Base-by-base conservation (phyloP, 53 echinoderm and acorn worm genomes). In the Apostichopus leukothele region DNA sequence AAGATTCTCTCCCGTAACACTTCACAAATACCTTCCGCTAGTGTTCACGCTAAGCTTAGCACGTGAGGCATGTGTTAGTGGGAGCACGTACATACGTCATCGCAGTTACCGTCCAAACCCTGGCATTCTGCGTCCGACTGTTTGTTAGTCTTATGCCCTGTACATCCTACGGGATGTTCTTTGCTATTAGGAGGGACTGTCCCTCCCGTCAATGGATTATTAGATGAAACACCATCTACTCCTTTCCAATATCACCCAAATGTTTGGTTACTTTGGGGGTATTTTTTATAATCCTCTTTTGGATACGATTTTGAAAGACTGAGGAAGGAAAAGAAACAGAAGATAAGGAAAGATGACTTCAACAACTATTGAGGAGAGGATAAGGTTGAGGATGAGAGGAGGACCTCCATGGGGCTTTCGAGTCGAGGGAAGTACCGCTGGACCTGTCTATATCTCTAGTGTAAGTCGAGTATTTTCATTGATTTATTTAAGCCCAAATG, bases 101-200 rank as follows among this genome's bases (percentile, higher is more conserved):
- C 21, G 14, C 14, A 9, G 57, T 27, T 25, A 63, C 59, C 51
- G 1, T 27, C 18, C 71, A n/a, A 18, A 14, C 71, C n/a, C n/a
- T 85, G 85, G 52, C 85, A 85, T 85, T 85, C 85, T 85, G 50
- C 27, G 85, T 85, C 63, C 85, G 85, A 50, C 85, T 85, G 83
- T 83, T 60, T 57, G 85, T 14, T 85, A 59, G 67, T 67, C 77
- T 52, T 13, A 7, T 25, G 50, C 12, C 85, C 27, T 22, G 22
- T 85, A 87, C 88, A 87, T 87, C 88, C 88, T 87, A 19, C 88
- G 88, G 88, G 88, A 87, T 87, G 88, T 87, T 75, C 54, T 75
- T 54, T 50, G n/a, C 52, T 74, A 51, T 11, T 52, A 73, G 87
- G 87, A 86, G 87, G 87, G 87, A 68, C n/a, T 52, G 55, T 71